phyloP scores from a whole-genome alignment of 2,113 vertebrate species.

The Rhodinocichla rosea region DNA sequence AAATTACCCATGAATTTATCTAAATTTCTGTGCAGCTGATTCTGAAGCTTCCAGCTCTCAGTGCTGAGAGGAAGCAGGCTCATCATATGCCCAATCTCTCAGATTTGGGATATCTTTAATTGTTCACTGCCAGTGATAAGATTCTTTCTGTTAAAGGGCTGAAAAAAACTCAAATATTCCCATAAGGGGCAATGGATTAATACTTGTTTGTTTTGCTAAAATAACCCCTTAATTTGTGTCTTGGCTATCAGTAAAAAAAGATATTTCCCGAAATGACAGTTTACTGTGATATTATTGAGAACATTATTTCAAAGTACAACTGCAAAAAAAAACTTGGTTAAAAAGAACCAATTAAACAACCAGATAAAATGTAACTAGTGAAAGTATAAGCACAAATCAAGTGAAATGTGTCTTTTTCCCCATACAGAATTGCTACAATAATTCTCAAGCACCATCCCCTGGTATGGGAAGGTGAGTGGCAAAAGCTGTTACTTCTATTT shows the following conservation, averaged over 20 bases:
- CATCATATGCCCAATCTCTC: not conserved
- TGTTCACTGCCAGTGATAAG: not conserved
- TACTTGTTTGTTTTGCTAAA: not conserved
- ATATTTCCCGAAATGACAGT: not conserved
- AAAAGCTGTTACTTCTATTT: not conserved
- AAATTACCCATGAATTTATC: not conserved
- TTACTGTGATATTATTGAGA: not conserved
- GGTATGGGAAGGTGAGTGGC: slow-evolving; percentile 92
- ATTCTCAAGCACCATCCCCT: slow-evolving; percentile 97
- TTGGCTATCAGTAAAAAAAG: not conserved
- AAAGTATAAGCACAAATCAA: not conserved
- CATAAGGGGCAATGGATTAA: not conserved
- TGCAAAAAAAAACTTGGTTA: not conserved
- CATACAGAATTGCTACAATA: slow-evolving; percentile 92
- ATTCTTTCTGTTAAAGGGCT: not conserved
- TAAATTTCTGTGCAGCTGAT: not conserved
- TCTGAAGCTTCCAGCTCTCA: not conserved
- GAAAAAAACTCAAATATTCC: not conserved
- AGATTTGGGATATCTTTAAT: not conserved
- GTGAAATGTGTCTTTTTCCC: not conserved
- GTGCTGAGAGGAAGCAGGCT: not conserved
- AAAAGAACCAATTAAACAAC: not conserved
- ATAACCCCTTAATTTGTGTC: not conserved
- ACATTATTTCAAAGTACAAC: not conserved
- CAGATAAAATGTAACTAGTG: not conserved